Conservation (phyloP, 2,113 vertebrate species). For the Reinhardtius hippoglossoides region DNA sequence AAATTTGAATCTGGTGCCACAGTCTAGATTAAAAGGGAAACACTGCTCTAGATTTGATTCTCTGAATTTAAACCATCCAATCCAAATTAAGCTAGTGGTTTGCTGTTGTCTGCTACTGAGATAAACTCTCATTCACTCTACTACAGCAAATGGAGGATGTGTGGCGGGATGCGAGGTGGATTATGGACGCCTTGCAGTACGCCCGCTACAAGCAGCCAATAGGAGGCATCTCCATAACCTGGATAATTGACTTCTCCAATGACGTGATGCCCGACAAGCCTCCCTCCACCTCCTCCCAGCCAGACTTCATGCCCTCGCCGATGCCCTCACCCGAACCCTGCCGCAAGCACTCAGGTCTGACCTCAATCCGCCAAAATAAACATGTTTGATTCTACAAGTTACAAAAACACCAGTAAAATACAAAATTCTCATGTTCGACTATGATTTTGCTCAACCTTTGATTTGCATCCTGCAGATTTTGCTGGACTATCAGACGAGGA, state of each 20-base stretch:
- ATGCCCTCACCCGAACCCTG: conserved; percentile 85
- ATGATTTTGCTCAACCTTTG: background rate
- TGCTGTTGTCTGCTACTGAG: background rate
- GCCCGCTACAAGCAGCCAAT: conserved; percentile 92
- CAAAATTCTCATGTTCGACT: background rate
- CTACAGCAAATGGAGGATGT: conserved; percentile 92
- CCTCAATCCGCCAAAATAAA: background rate
- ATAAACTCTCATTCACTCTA: background rate
- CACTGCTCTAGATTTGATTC: background rate
- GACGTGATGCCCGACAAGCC: conserved; percentile 80
- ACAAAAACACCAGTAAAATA: background rate
- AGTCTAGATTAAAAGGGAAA: too few species aligned
- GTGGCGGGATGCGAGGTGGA: conserved; percentile 92
- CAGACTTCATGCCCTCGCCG: conserved; percentile 88
- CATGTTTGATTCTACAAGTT: background rate
- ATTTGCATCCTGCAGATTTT: conserved; percentile 74
- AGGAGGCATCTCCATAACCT: conserved; percentile 84
- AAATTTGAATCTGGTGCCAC: too few species aligned
- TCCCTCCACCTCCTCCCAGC: conserved; percentile 84
- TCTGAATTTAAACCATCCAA: background rate
- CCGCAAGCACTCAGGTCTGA: conserved; percentile 85
- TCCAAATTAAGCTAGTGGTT: background rate
- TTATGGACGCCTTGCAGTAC: conserved; percentile 91
- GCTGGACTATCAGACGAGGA: conserved; percentile 89
- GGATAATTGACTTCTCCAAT: conserved; percentile 84